phyloP scores from a whole-genome alignment of 1,140 invertebrate genomes.

The Dinoponera quadriceps region DNA sequence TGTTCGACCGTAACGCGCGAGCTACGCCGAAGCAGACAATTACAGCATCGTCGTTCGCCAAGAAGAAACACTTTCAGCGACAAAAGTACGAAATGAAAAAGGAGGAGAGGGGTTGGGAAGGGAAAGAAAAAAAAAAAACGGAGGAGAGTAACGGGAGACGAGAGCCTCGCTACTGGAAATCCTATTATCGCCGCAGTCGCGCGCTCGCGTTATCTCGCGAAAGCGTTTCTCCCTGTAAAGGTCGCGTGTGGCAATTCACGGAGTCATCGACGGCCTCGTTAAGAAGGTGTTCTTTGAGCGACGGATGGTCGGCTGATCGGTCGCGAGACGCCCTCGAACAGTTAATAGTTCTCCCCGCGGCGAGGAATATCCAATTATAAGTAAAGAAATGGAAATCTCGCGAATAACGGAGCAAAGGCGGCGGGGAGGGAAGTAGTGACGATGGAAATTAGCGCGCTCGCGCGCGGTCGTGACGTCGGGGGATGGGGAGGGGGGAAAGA shows the following conservation, averaged over 20 bases:
- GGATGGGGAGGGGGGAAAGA: no score
- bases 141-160: background rate
- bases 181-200: conserved; percentile 42
- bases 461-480: no score
- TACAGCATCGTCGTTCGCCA: background rate
- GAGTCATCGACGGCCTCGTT: conserved; percentile 21
- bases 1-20: background rate
- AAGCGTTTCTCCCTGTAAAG: conserved; percentile 44
- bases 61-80: background rate
- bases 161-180: conserved; percentile 15
- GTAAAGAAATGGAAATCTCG: conserved; percentile 66
- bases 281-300: conserved; percentile 44
- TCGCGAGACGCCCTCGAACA: conserved; percentile 57
- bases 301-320: conserved; percentile 3
- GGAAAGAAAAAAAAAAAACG: no score
- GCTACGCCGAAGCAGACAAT: conserved; percentile 9
- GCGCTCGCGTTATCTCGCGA: conserved; percentile 39
- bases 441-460: conserved; percentile 66
- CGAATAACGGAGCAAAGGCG: conserved; percentile 16
- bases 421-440: conserved; percentile 44
- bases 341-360: conserved; percentile 54
- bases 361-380: conserved; percentile 69
- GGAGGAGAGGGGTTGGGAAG: background rate
- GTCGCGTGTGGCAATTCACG: conserved; percentile 61
- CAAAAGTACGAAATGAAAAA: conserved; percentile 6